Percentiles rank a stretch among this genome's conserved stretches.
phyloP scores from a whole-genome alignment of 2,113 vertebrate genomes.

The Machaerirhynchus nigripectus region DNA sequence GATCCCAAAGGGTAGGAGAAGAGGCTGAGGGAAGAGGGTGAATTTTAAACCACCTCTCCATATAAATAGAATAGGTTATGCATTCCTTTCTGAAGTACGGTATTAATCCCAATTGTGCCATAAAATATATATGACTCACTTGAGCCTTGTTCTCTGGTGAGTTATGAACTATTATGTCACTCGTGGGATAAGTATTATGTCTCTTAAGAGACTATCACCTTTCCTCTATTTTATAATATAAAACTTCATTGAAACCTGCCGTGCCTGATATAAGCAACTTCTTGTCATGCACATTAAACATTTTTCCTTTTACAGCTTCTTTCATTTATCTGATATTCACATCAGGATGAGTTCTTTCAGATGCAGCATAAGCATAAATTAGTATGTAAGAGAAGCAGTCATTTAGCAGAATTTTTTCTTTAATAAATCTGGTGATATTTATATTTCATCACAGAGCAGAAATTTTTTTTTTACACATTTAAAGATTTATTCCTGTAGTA shows the following conservation, averaged over 20 bases:
- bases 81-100: slow-evolving; percentile 10
- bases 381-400: slow-evolving; percentile 55
- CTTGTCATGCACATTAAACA: slow-evolving; percentile 27
- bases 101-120: slow-evolving; percentile 71
- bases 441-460: slow-evolving; percentile 62
- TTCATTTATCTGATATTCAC: slow-evolving; percentile 39
- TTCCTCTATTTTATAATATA: slow-evolving; percentile 35
- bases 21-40: not conserved
- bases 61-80: slow-evolving; percentile 33
- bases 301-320: slow-evolving; percentile 25
- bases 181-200: slow-evolving; percentile 54
- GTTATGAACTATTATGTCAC: slow-evolving; percentile 67
- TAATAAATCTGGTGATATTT: slow-evolving; percentile 64
- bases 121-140: slow-evolving; percentile 69
- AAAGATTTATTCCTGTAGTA: slow-evolving; percentile 65
- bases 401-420: slow-evolving; percentile 61
- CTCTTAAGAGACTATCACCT: slow-evolving; percentile 57
- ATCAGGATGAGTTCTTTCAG: slow-evolving; percentile 30
- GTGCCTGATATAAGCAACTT: not conserved
- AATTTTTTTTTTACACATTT: slow-evolving; percentile 65
- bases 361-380: slow-evolving; percentile 58
- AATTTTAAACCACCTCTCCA: slow-evolving; percentile 33
- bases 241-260: slow-evolving; percentile 46
- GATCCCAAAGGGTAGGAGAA: not conserved
- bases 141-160: slow-evolving; percentile 68